phyloP scores from a whole-genome alignment of 2,888 invertebrate species.

The Brassicogethes aeneus region DNA sequence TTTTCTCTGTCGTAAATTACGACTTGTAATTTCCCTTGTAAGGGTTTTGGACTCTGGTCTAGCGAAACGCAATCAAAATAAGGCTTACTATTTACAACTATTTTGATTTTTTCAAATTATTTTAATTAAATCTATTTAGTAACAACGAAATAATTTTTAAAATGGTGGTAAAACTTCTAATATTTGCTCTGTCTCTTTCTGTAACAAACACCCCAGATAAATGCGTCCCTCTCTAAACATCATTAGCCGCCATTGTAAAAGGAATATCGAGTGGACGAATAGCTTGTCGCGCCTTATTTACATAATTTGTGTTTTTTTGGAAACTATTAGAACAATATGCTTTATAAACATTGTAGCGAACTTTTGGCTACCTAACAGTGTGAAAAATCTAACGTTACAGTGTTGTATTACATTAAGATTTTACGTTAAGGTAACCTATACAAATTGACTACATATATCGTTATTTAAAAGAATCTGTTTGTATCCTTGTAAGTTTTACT shows the following conservation, averaged over 20 bases:
- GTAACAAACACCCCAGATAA: constrained; percentile 8
- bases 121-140: too few relatives aligned
- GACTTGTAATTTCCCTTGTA: too few relatives aligned
- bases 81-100: too few relatives aligned
- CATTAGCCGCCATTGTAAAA: constrained; percentile 32
- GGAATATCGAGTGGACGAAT: constrained; percentile 21
- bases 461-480: too few relatives aligned
- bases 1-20: too few relatives aligned
- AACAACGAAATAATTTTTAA: constrained; percentile 4
- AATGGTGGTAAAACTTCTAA: not conserved
- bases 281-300: constrained; percentile 25
- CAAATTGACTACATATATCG: too few relatives aligned
- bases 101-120: too few relatives aligned
- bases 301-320: constrained; percentile 20
- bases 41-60: too few relatives aligned
- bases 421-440: too few relatives aligned
- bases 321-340: constrained; percentile 9
- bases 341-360: constrained; percentile 8
- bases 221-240: constrained; percentile 33
- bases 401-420: too few relatives aligned
- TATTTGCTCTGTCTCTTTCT: constrained; percentile 1
- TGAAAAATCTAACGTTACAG: constrained; percentile 7
- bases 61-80: too few relatives aligned
- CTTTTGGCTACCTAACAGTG: constrained; percentile 12
- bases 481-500: too few relatives aligned